Evolutionary conservation across 2,888 invertebrate genomes (phyloP), one percentile per base, ranked within the genome.

Genomic region (Magallana nippona): DNA sequence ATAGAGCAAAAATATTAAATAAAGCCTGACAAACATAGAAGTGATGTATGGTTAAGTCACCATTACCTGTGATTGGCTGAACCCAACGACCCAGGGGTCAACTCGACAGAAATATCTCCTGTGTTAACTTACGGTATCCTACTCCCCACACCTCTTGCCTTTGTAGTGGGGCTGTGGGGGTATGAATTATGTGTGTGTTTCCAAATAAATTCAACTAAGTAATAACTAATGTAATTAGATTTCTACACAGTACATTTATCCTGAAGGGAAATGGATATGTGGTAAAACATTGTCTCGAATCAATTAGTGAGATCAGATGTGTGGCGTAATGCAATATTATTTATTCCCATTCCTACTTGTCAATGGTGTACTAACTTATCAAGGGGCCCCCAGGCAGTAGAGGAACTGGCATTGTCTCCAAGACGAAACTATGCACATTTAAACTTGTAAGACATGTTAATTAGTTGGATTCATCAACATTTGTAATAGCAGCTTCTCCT

Each of bases 51-150:
- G 32, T 71, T 71, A 71, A 71, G 27, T 71, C 71, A 71, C 15
- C 60, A 60, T 60, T 60, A 60, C 71, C 71, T 71, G 71, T 71
- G 71, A 71, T 71, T 71, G 71, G 71, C 71, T 71, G 71, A 71
- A 71, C 71, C 32, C 71, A 13, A 13, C 19, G 27, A 71, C 71
- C 71, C 27, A 27, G 71, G 71, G 71, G 71, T 71, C 71, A 71
- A 71, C 13, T 27, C 27, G 27, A 71, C 71, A 27, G 71, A 71
- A 71, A 71, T 71, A 71, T 27, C 19, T 13, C 15, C 27, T 27
- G 71, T 13, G 71, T 71, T 27, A 71, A 71, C 71, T 71, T 15
- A 71, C 32, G 32, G 13, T 22, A 15, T 32, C 32, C 22, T 71
- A 22, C 13, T 22, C 32, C 27, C 71, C 1, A 71, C 71, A 71